Conservation (phyloP, 1,140 invertebrate genomes). For the Leptinotarsa defecta region DNA sequence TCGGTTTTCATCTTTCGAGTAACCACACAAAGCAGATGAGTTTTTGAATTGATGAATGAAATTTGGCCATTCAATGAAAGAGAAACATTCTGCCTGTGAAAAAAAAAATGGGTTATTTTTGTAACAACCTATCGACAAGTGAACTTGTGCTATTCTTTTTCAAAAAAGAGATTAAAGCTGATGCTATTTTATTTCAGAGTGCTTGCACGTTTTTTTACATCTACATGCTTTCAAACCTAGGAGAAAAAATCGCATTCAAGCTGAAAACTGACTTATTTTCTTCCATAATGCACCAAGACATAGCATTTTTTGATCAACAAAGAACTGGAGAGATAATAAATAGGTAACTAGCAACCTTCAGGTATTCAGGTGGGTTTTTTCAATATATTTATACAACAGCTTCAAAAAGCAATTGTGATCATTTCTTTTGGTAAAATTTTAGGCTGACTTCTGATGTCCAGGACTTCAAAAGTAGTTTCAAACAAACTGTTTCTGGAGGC, state of each 20-base stretch:
- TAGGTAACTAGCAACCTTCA: conserved; percentile 60
- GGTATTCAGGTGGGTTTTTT: background rate
- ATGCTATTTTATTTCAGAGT: conserved; percentile 64
- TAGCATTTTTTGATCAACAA: conserved; percentile 88
- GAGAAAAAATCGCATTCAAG: conserved; percentile 81
- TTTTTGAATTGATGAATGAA: too few relatives aligned
- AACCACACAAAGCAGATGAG: too few relatives aligned
- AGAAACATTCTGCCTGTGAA: too few relatives aligned
- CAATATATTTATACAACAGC: background rate
- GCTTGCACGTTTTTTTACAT: conserved; percentile 89
- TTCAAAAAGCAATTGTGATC: background rate
- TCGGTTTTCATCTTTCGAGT: too few relatives aligned
- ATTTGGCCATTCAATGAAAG: too few relatives aligned
- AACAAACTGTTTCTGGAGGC: conserved; percentile 88
- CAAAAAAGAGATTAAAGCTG: too few relatives aligned
- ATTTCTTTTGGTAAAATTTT: conserved; percentile 37
- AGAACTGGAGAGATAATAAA: conserved; percentile 90
- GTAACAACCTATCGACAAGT: too few relatives aligned
- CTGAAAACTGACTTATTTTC: conserved; percentile 83
- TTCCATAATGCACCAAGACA: conserved; percentile 84
- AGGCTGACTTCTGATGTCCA: conserved; percentile 91
- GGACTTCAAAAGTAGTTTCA: conserved; percentile 96
- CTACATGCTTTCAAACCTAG: conserved; percentile 80
- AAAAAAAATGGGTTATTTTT: too few relatives aligned
- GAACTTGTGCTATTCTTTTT: too few relatives aligned